A percentile compares a stretch with the other conserved stretches of the same genome.
Conservation (phyloP, 2,113 vertebrate genomes). For the Petroica traversi region DNA sequence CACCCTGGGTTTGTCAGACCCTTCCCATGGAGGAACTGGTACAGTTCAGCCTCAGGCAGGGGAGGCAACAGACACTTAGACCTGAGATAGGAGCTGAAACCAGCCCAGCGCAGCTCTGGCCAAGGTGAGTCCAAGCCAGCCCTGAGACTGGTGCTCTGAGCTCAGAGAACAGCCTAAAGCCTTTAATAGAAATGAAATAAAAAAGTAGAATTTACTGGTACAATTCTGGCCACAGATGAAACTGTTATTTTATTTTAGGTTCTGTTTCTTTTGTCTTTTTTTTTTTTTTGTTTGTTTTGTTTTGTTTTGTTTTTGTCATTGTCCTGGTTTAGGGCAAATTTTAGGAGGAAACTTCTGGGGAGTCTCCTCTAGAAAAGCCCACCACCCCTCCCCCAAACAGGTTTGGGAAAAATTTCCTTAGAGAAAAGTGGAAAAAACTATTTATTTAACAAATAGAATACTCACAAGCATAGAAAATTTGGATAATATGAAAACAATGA, state of each 20-base stretch:
- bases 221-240: neutral
- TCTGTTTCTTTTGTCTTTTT: fast-evolving
- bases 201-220: neutral
- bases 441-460: too few relatives aligned
- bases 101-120: neutral
- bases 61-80: fast-evolving
- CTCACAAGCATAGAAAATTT: too few relatives aligned
- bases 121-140: neutral
- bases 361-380: too few relatives aligned
- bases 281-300: too few relatives aligned
- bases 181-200: neutral
- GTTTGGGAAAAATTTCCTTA: too few relatives aligned
- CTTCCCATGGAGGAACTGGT: neutral
- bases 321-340: too few relatives aligned
- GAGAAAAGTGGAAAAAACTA: too few relatives aligned
- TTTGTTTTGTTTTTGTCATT: too few relatives aligned
- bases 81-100: fast-evolving
- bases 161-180: neutral
- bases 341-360: too few relatives aligned
- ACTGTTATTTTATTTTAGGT: neutral
- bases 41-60: neutral
- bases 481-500: too few relatives aligned
- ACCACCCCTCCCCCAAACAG: too few relatives aligned
- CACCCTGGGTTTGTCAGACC: neutral
- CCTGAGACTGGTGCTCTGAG: neutral